phyloP scores from a whole-genome alignment of 2,113 vertebrate genomes.

The Rousettus leschenaultii region DNA sequence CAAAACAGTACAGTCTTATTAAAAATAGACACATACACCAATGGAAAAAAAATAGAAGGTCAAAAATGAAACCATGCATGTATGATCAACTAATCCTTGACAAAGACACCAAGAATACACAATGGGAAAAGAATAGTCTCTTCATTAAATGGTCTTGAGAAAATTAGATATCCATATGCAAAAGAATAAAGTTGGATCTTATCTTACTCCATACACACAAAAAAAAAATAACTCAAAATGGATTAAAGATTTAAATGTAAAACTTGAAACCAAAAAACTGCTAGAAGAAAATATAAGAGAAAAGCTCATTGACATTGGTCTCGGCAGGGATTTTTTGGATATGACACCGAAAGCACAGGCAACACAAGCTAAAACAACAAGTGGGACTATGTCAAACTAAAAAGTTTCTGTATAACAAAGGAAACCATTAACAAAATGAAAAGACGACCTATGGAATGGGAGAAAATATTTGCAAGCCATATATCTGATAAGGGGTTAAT shows the following conservation, averaged over 20 bases:
- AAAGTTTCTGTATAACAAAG: neutral
- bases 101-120: neutral
- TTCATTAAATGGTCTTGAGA: neutral
- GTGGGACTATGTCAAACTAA: neutral
- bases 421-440: neutral
- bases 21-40: neutral
- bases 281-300: neutral
- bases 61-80: neutral
- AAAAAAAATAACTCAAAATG: neutral
- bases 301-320: neutral
- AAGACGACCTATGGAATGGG: neutral
- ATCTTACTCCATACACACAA: neutral
- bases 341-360: neutral
- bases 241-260: neutral
- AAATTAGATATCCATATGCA: neutral
- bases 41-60: neutral
- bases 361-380: neutral
- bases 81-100: neutral
- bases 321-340: neutral
- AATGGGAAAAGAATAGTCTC: neutral
- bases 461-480: neutral
- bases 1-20: neutral
- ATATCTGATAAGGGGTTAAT: too few relatives aligned
- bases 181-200: neutral
- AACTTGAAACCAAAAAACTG: neutral